These are phyloP conservation scores for Platalea minor DNA, from an alignment of 2,797 vertebrate genomes.

Conservation along the genomic window DNA sequence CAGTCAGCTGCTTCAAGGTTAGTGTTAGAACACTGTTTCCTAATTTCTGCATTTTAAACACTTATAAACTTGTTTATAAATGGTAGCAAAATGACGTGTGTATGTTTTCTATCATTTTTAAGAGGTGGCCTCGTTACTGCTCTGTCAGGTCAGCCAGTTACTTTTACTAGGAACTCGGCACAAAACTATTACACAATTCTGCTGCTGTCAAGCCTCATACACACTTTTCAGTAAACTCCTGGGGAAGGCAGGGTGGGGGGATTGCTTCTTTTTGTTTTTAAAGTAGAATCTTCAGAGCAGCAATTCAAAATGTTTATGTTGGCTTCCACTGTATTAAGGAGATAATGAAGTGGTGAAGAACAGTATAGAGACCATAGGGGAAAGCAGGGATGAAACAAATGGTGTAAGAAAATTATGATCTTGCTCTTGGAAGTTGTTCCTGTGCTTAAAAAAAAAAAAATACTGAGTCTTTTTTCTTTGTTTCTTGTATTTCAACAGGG, in stretches of 20 bases:
- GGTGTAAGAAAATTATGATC: not conserved
- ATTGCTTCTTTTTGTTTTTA: not conserved
- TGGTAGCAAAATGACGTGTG: constrained; percentile 25
- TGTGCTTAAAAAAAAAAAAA: constrained; percentile 21
- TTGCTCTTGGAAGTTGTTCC: not conserved
- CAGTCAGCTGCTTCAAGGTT: constrained; percentile 40
- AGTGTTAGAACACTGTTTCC: constrained; percentile 44
- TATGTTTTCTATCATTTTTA: constrained; percentile 6
- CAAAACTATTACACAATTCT: constrained; percentile 27
- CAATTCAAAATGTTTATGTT: not conserved
- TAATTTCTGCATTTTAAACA: constrained; percentile 43
- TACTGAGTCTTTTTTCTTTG: constrained; percentile 62
- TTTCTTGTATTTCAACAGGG: constrained; percentile 80
- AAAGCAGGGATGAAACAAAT: not conserved
- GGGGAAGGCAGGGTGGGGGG: not conserved
- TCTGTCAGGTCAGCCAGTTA: constrained; percentile 50
- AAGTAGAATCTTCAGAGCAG: constrained; percentile 17
- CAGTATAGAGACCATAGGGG: not conserved
- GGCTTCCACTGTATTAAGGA: not conserved
- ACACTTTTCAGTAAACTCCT: constrained; percentile 3
- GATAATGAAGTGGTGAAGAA: not conserved
- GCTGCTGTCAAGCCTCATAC: constrained; percentile 17
- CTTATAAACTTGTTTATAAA: constrained; percentile 54
- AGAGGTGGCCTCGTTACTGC: constrained; percentile 52
- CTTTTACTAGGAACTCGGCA: constrained; percentile 47